phyloP scores from a whole-genome alignment of 2,113 vertebrate genomes.

The Nothoprocta pentlandii region DNA sequence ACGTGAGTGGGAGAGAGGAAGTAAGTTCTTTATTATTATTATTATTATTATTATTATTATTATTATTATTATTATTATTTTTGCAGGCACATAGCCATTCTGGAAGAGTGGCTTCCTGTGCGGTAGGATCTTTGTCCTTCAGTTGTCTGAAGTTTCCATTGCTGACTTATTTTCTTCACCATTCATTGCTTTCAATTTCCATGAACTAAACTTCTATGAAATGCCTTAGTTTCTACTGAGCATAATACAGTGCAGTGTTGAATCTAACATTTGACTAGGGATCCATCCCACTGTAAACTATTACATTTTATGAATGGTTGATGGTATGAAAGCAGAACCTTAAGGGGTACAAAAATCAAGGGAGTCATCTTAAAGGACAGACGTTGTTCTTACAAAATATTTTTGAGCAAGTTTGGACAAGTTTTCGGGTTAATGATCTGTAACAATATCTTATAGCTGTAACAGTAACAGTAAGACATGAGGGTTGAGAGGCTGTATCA shows the following conservation, averaged over 20 bases:
- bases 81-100: not conserved
- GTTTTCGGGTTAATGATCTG: not conserved
- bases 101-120: not conserved
- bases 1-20: constrained; percentile 38
- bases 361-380: not conserved
- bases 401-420: not conserved
- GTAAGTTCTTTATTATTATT: not conserved
- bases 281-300: not conserved
- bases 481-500: not conserved
- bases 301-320: not conserved
- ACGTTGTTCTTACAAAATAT: not conserved
- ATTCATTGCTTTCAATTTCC: not conserved
- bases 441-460: not conserved
- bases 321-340: not conserved
- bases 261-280: not conserved
- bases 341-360: not conserved
- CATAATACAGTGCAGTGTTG: not conserved
- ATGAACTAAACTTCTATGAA: not conserved
- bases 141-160: not conserved
- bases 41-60: too few species aligned
- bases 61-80: not conserved
- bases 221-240: not conserved
- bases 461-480: not conserved
- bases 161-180: not conserved
- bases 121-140: not conserved